Evolutionary conservation across 92 coral and sea anemone species (phyloP), one percentile per base, ranked within the genome.

Genomic region (Montipora capitata): DNA sequence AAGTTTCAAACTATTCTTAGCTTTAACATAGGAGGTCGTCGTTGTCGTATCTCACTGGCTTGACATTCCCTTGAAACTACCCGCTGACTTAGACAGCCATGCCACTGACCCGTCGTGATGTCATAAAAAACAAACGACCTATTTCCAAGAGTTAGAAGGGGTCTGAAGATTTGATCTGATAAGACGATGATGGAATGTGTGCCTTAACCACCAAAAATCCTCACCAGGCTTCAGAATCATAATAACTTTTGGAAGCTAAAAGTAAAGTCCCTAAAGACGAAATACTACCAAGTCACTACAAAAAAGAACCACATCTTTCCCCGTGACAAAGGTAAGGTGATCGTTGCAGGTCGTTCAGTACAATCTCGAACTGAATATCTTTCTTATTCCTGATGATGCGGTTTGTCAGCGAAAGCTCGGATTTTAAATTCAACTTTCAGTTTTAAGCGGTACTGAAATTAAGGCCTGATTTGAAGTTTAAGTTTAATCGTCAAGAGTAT

Each of bases 31-130:
- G 2, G 17, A 17, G 44, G n/a, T 27, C 35, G 35, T 27, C 11
- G 39, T 18, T 44, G 56, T 39, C 42, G 2, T 12, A 35, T 58
- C 57, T 40, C 3, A 5, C 4, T 43, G 5, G 35, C 52, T 48
- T 48, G 52, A 48, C 41, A 44, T 2, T 27, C 64, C 54, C 38
- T 27, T 51, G 5, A 2, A 1, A 15, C 74, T 74, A 79, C 84
- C 84, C 45, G 84, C 63, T 14, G 44, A 35, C 27, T 2, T 40
- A 2, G 45, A 10, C 6, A 61, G 63, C 65, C 38, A 27, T 13
- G 74, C 40, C 62, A 79, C 18, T 10, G 63, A 35, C 45, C 49
- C 84, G 62, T 45, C 64, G 45, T 65, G 62, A 79, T 12, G 61
- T 48, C 54, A 79, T 79, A 20, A 40, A 66, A 48, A 16, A 38